Base-by-base conservation (phyloP, 2,113 vertebrate species). In the Platichthys stellatus region DNA sequence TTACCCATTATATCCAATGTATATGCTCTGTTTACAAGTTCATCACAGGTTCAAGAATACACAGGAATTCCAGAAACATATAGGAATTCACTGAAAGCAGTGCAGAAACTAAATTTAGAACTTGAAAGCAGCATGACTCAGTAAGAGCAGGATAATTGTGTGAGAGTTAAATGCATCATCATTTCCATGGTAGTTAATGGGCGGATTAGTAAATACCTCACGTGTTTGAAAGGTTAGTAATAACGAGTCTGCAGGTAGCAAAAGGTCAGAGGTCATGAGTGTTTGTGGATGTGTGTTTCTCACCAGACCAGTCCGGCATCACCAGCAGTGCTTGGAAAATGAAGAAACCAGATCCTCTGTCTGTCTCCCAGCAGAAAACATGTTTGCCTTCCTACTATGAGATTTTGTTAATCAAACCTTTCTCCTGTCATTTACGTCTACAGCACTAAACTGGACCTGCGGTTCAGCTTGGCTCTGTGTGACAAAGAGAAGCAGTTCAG, bases 381-480 rank as follows among this genome's bases (percentile, higher is more conserved):
- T 54, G 51, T 54, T 10, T 54, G 3, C 11, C 51, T 54, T n/a
- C 20, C 49, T 51, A 20, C 18, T n/a, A n/a, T 21, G 7, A 20
- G 18, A 20, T 8, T n/a, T 1, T 14, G 7, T n/a, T 10, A 1
- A 53, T 3, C 20, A 0, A 70, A 69, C 4, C 45, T 62, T 10
- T 43, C 47, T 53, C 53, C 11, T 40, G 0, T 28, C 2, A 3
- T 81, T 67, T 82, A 14, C 77, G 15, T 72, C 54, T 67, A 2
- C 68, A 99, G 98, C 56, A 96, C 96, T 35, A 95, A 95, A 0
- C 94, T 95, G 0, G 98, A 99, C 74, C 93, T 99, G 40, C 95
- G 97, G 13, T 99, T 99, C 88, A 98, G 96, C 76, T 96, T 97
- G 94, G 95, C 96, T 1, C 85, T 99, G 59, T 98, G 98, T 54